Evolutionary conservation across 2,797 vertebrate species (phyloP).

Genomic region (Apogon talboti): DNA sequence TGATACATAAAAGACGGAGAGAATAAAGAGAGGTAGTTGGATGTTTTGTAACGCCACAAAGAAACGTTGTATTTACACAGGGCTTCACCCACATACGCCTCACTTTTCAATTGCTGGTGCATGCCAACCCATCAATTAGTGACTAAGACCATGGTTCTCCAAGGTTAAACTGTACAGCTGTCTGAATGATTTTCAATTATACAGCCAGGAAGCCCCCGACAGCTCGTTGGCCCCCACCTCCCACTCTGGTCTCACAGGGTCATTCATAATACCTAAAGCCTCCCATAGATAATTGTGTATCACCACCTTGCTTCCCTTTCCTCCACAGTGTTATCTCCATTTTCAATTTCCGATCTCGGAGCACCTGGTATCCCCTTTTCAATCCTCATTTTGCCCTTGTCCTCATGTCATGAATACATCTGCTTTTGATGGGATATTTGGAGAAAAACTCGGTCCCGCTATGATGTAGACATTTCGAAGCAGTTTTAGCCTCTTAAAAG

Average conservation of each 20-base stretch:
- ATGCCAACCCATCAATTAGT: conserved; percentile 80
- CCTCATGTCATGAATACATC: conserved; percentile 32
- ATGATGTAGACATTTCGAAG: conserved; percentile 15
- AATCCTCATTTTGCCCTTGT: conserved; percentile 16
- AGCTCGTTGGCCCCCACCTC: conserved; percentile 58
- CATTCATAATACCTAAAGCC: conserved; percentile 70
- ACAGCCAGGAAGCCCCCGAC: conserved; percentile 70
- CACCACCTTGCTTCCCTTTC: conserved; percentile 45
- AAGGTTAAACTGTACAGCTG: conserved; percentile 86
- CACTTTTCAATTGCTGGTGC: conserved; percentile 60
- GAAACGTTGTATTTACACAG: conserved; percentile 21
- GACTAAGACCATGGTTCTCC: conserved; percentile 74
- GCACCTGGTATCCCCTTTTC: conserved; percentile 47
- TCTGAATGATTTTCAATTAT: conserved; percentile 86
- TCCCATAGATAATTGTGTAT: conserved; percentile 70
- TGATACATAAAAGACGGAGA: neutral
- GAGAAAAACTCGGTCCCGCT: neutral
- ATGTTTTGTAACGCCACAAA: conserved; percentile 15
- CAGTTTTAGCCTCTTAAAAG: conserved; percentile 22
- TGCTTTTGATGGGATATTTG: conserved; percentile 29
- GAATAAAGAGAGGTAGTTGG: no score
- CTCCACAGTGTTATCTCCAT: conserved; percentile 58
- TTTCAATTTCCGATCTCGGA: conserved; percentile 69
- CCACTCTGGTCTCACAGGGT: conserved; percentile 63
- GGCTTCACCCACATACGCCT: conserved; percentile 42